Evolutionary conservation across 2,797 vertebrate genomes (phyloP), one percentile per base, ranked within the genome.

Genomic region (Rhadinocentrus ornatus): DNA sequence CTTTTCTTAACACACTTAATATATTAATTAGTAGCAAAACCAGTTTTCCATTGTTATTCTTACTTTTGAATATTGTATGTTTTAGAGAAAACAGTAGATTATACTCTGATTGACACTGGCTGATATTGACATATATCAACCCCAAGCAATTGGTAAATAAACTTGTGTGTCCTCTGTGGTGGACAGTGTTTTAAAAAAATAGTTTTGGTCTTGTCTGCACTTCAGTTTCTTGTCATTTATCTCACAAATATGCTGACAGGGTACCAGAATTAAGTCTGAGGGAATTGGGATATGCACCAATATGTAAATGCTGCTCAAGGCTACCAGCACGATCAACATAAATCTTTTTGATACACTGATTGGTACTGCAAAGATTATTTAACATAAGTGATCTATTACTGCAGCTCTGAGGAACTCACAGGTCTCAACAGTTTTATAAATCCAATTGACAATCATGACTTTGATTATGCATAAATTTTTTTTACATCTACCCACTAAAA

Each of bases 361-460:
- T 6, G 26, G 58, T 27, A 1, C 20, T 22, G 31, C 55, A 22
- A n/a, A 13, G 15, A 48, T 20, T 34, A 22, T 29, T 62, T 58
- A 2, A 32, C 39, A 29, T 59, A 18, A 61, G 24, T 32, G n/a
- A 53, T 65, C n/a, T 0, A 56, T 50, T 24, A 34, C 50, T 37
- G 7, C 22, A 37, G 34, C 11, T 39, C 37, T 16, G 6, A 54
- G 44, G 24, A 41, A n/a, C n/a, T 10, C 20, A 46, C 32, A 0
- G 4, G n/a, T 39, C 34, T 2, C 4, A 50, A 18, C 27, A 32
- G 16, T 15, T 32, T 39, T 61, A 22, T 27, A 24, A 39, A 22
- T 70, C 59, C 44, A 53, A 54, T 32, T 73, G 27, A 66, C 50
- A 31, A 59, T 66, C 62, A 54, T 32, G n/a, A 26, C 11, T 31